Evolutionary conservation across 1,140 invertebrate genomes (phyloP).

Genomic region (Neodiprion fabricii): DNA sequence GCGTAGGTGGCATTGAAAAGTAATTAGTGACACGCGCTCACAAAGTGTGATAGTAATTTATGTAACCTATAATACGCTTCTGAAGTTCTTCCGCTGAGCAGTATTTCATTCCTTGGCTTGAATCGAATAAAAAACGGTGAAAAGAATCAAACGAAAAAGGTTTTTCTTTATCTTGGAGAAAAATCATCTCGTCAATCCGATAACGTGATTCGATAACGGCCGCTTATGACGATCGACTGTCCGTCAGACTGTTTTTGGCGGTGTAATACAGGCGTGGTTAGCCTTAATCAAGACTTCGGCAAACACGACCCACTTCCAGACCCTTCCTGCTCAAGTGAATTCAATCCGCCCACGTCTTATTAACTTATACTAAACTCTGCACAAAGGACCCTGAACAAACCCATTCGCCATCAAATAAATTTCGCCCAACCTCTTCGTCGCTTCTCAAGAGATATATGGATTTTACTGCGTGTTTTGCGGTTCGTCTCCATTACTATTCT

Average conservation of each 20-base stretch:
- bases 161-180: neutral
- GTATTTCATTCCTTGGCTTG: neutral
- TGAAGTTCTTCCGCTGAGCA: neutral
- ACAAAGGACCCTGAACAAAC: no score
- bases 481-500: no score
- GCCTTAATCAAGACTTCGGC: slow-evolving; percentile 35
- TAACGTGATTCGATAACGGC: no score
- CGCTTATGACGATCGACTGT: neutral
- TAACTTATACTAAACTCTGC: no score
- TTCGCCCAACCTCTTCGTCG: no score
- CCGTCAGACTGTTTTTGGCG: slow-evolving; percentile 26
- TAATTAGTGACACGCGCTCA: neutral
- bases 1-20: neutral
- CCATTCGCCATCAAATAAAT: no score
- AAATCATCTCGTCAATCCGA: neutral
- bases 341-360: neutral
- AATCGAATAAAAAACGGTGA: neutral
- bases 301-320: slow-evolving; percentile 32
- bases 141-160: neutral
- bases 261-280: slow-evolving; percentile 24
- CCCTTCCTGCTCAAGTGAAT: neutral
- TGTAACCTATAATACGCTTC: neutral
- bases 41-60: neutral
- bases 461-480: no score
- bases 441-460: no score